Percentiles rank a stretch among this genome's conserved stretches.
phyloP scores from a whole-genome alignment of 2,113 vertebrate species.

The Haemorhous mexicanus region DNA sequence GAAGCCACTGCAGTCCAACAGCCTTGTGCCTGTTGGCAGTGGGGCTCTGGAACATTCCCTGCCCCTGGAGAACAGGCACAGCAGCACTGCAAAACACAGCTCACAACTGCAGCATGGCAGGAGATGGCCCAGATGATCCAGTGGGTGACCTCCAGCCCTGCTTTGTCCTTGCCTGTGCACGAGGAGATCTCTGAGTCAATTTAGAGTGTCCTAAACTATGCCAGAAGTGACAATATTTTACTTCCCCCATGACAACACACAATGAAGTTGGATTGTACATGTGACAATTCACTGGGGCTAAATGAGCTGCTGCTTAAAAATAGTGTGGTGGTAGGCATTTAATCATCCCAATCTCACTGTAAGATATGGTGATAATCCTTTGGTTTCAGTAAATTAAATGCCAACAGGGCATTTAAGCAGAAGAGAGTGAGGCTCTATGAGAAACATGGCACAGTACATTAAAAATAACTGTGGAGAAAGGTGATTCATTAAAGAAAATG shows the following conservation, averaged over 20 bases:
- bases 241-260: background rate
- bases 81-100: background rate
- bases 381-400: conserved; percentile 17
- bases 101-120: background rate
- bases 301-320: conserved; percentile 34
- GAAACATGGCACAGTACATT: background rate
- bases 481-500: background rate
- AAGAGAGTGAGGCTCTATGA: background rate
- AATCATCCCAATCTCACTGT: background rate
- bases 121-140: background rate
- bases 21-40: background rate
- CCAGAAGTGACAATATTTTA: background rate
- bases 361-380: background rate
- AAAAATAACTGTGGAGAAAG: background rate
- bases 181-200: background rate
- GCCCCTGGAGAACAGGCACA: background rate
- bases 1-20: background rate
- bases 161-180: background rate
- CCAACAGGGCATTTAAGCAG: background rate
- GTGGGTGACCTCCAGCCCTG: background rate
- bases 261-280: background rate
- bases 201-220: background rate
- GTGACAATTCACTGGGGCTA: background rate
- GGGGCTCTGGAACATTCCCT: background rate
- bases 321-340: background rate